Percentiles rank a stretch among this genome's conserved stretches.
Conservation (phyloP, 2,797 vertebrate genomes). For the Gadopsis marmoratus region DNA sequence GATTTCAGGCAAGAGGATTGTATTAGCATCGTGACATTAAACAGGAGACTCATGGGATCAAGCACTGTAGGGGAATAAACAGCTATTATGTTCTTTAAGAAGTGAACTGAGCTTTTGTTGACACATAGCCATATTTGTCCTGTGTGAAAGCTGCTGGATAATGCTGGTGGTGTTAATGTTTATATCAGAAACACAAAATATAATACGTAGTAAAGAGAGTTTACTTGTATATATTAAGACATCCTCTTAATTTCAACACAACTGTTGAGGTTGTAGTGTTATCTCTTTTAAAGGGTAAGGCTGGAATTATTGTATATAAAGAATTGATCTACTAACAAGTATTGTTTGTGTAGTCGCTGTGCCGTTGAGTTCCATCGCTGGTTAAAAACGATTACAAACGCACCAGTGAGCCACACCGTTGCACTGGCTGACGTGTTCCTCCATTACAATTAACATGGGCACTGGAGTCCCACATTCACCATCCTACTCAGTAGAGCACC, state of each 20-base stretch:
- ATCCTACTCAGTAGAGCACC: not conserved
- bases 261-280: not conserved
- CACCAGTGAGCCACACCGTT: not conserved
- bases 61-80: constrained; percentile 57
- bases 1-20: constrained; percentile 62
- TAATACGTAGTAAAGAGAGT: not conserved
- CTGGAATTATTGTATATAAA: not conserved
- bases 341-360: not conserved
- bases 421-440: not conserved
- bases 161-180: not conserved
- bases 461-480: not conserved
- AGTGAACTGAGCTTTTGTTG: constrained; percentile 32
- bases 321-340: not conserved
- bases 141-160: not conserved
- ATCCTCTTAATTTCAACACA: not conserved
- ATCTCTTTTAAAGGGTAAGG: not conserved
- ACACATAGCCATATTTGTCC: not conserved
- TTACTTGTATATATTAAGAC: not conserved
- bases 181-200: not conserved
- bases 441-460: not conserved
- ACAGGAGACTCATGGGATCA: constrained; percentile 42
- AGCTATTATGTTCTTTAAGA: constrained; percentile 21
- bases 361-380: not conserved
- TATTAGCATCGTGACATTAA: constrained; percentile 47
- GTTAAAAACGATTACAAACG: not conserved